phyloP scores from a whole-genome alignment of 2,888 invertebrate genomes.

The Eupeodes latifasciatus region DNA sequence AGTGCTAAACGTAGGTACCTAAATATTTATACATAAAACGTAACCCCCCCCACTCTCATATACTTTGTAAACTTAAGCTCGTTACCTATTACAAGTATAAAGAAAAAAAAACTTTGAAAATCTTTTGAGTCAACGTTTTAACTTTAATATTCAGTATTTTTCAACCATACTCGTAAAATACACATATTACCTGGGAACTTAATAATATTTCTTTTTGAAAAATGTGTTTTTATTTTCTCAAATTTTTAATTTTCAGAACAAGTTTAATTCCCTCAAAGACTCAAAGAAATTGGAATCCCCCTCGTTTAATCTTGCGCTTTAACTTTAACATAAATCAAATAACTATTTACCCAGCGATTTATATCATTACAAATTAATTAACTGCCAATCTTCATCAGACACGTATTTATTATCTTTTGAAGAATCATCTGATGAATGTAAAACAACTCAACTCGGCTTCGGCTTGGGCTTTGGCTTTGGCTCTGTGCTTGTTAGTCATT shows the following conservation, averaged over 20 bases:
- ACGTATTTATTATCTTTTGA: slow-evolving; percentile 47
- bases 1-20: too few relatives aligned
- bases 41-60: too few relatives aligned
- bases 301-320: background rate
- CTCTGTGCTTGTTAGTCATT: slow-evolving; percentile 26
- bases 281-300: slow-evolving; percentile 2
- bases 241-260: slow-evolving; percentile 6
- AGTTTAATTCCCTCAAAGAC: slow-evolving; percentile 8
- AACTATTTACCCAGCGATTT: slow-evolving; percentile 42
- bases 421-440: slow-evolving; percentile 48
- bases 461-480: too few relatives aligned
- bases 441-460: slow-evolving; percentile 17
- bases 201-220: background rate
- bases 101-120: too few relatives aligned
- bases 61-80: too few relatives aligned
- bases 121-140: too few relatives aligned
- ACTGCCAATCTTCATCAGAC: slow-evolving; percentile 46
- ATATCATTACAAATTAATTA: slow-evolving; percentile 46
- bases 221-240: too few relatives aligned
- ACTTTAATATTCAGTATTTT: too few relatives aligned
- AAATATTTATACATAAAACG: too few relatives aligned
- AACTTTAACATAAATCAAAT: slow-evolving; percentile 35
- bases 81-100: too few relatives aligned
- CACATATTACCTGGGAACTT: too few relatives aligned
- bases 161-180: too few relatives aligned